Conservation (phyloP, 2,113 vertebrate genomes). For the Eretmochelys imbricata region DNA sequence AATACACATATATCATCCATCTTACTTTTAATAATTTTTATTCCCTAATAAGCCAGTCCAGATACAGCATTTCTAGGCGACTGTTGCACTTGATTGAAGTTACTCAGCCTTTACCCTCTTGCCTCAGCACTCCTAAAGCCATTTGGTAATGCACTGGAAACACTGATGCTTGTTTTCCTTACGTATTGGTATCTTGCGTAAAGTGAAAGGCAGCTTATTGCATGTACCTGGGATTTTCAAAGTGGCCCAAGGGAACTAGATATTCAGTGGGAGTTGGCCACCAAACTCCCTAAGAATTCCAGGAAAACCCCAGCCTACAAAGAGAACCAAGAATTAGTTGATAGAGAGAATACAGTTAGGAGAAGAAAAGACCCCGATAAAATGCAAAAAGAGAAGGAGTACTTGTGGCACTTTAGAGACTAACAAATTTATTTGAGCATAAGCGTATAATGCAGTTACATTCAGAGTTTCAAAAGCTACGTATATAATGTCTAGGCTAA, state of each 20-base stretch:
- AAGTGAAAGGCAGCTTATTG: background rate
- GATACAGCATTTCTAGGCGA: background rate
- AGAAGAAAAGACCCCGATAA: background rate
- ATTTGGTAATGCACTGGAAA: background rate
- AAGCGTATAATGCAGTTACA: background rate
- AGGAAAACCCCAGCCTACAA: background rate
- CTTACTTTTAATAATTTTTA: background rate
- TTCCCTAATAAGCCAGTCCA: rapidly evolving
- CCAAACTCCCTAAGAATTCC: background rate
- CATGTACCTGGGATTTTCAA: background rate
- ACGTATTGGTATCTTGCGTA: background rate
- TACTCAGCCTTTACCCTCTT: background rate
- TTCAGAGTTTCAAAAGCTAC: background rate
- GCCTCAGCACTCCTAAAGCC: background rate
- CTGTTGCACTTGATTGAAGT: background rate
- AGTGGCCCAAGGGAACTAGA: background rate
- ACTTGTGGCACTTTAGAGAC: too few relatives aligned
- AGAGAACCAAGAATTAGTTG: background rate
- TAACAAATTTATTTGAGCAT: too few relatives aligned
- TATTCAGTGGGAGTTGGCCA: background rate
- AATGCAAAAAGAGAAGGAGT: background rate
- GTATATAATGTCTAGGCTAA: background rate
- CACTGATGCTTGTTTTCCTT: background rate
- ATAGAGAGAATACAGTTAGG: background rate
- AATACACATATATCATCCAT: background rate